Evolutionary conservation across 2,888 invertebrate genomes (phyloP), one percentile per base, ranked within the genome.

Genomic region (Camponotus fellah): DNA sequence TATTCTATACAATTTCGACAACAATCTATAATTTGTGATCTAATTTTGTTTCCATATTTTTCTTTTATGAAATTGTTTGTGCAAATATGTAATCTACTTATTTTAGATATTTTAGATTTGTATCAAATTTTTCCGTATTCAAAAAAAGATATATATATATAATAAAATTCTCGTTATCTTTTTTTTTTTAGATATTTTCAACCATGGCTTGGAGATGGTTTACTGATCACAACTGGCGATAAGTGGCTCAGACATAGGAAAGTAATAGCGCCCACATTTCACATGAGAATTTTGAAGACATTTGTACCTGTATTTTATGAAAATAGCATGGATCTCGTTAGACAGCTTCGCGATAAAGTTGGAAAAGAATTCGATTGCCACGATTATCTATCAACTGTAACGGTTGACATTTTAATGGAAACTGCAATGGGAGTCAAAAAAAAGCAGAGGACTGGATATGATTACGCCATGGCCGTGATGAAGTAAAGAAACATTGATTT

Each of bases 381-480:
- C 84, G 95, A 96, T 87, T 95, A 95, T 87, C 93, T 96, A 93
- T 95, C 95, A 43, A 94, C 93, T 12, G 94, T 95, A 17, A 96
- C 96, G 6, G 96, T 96, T 2, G 95, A 96, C 84, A 96, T 96
- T 85, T 91, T 96, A n/a, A 86, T 95, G 75, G 96, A 96, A 93
- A 96, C 96, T 46, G 96, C 96, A 0, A 96, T 96, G 96, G 96
- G 96, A 14, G 95, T 96, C 6, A 95, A 94, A 72, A 93, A 95
- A 2, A 95, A 95, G 82, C 95, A 95, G 77, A 95, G 95, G 76
- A 95, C 95, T 84, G 96, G 96, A 79, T 95, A 94, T 82, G 95
- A 96, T 68, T 96, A 96, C 85, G 96, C 96, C 0, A 94, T 95
- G 92, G 96, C 96, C 64, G 96, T 96, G 1, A 96, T 96, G 96